Percentiles rank a stretch among this genome's conserved stretches.
Conservation (phyloP, 2,888 invertebrate genomes). For the Eledona agricola region DNA sequence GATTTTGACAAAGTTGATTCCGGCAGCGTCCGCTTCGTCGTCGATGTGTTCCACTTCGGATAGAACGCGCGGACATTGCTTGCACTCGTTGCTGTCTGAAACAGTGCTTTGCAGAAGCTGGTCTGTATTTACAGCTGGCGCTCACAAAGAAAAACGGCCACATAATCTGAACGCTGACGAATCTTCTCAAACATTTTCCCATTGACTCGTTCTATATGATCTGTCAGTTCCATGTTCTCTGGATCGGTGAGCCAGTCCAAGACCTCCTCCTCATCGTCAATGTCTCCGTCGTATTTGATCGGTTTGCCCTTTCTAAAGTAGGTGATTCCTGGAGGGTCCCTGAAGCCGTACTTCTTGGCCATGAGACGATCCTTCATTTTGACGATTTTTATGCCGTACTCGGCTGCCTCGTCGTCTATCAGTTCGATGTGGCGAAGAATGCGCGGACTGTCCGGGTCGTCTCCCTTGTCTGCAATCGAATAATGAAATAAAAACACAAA, state of each 20-base stretch:
- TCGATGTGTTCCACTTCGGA: conserved; percentile 92
- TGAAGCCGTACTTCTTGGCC: conserved; percentile 92
- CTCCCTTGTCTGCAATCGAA: conserved; percentile 74
- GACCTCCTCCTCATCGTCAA: conserved; percentile 88
- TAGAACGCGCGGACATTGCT: conserved; percentile 89
- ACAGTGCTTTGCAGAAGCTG: conserved; percentile 46
- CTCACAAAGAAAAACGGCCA: conserved; percentile 94
- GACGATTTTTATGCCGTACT: conserved; percentile 90
- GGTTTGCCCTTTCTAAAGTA: conserved; percentile 90
- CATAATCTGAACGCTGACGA: conserved; percentile 85
- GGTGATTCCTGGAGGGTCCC: conserved; percentile 89
- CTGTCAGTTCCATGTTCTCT: conserved; percentile 92
- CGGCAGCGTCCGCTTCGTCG: conserved; percentile 89
- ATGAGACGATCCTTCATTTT: conserved; percentile 88
- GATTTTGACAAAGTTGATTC: conserved; percentile 92
- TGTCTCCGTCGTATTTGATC: conserved; percentile 92
- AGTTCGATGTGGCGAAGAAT: conserved; percentile 86
- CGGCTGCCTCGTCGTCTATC: conserved; percentile 90
- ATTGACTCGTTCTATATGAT: conserved; percentile 91
- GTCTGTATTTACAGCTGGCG: background rate
- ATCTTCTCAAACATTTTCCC: conserved; percentile 93
- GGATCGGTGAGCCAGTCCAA: conserved; percentile 93
- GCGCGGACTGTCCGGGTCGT: conserved; percentile 81
- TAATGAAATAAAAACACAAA: background rate
- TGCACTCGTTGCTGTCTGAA: conserved; percentile 94